Base-by-base conservation (phyloP, 1,140 invertebrate genomes). In the Brachionus rotundiformis region DNA sequence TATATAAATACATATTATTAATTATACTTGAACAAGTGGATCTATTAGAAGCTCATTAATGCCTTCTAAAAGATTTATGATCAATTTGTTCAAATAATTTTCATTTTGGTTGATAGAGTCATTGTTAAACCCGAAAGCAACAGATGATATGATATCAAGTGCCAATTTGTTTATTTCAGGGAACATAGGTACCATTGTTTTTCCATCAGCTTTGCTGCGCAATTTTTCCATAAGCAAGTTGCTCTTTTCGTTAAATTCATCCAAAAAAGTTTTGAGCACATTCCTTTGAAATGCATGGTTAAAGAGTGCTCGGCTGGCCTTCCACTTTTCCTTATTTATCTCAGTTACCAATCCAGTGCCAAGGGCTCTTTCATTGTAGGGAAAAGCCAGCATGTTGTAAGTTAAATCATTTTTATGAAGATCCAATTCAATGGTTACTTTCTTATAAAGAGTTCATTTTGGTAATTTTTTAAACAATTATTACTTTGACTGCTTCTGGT, bases 41-140 rank as follows among this genome's bases (percentile, higher is more conserved):
- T 79, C 76, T 13, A 59, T n/a, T 36, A 79, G 23, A 23, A 59
- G 13, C 3, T 59, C 31, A 33, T 63, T 59, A 13, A 63, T 36
- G 11, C 76, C 47, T 4, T 54, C 6, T 63, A 79, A 59, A 29
- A 79, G 31, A 39, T 59, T 49, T 0, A 41, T 59, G 13, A 79
- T 59, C 13, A 59, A 23, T 23, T 19, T 33, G 11, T 79, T 79
- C 27, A 79, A 39, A 59, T 79, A 19, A 59, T 54, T 79, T 41
- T 39, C 54, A 63, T 8, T 13, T 19, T 79, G 25, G 41, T 79
- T 54, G 1, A 79, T 36, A 0, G 76, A 79, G 36, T 79, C 47
- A 41, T 39, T 63, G 27, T 79, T 63, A 36, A 79, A 23, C 3
- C 76, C 76, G 59, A 79, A 63, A 79, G 76, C 76, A 39, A 79